These are phyloP conservation scores for Tretioscincus oriximinensis DNA, from an alignment of 2,113 vertebrate genomes.

Conservation along the genomic window DNA sequence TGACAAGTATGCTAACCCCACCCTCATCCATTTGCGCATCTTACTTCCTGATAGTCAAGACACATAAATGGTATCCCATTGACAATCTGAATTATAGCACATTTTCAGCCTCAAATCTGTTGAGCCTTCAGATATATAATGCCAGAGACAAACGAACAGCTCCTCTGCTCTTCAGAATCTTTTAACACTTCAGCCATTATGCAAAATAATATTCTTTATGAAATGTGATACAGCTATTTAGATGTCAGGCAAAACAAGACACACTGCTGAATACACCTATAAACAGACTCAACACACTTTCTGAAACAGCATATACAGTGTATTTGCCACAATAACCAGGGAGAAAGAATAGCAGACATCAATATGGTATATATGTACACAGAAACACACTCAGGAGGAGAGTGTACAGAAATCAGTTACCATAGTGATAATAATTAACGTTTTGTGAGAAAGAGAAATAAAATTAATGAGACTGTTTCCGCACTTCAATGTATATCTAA, in stretches of 20 bases:
- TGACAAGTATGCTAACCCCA: conserved; percentile 7
- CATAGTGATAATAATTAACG: too few species aligned
- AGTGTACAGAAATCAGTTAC: too few species aligned
- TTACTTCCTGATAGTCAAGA: conserved; percentile 33
- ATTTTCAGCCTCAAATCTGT: conserved; percentile 10
- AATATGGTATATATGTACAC: too few species aligned
- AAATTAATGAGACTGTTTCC: too few species aligned
- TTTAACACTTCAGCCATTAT: conserved; percentile 39
- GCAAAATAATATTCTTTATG: conserved; percentile 50
- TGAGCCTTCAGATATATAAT: conserved; percentile 26
- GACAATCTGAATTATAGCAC: conserved; percentile 15
- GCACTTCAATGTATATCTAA: too few species aligned
- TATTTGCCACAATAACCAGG: too few species aligned
- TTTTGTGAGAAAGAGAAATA: too few species aligned
- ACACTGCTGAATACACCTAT: background rate
- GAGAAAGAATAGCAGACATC: too few species aligned
- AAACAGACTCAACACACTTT: conserved; percentile 32
- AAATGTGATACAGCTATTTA: conserved; percentile 53
- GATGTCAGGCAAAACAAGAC: conserved; percentile 46
- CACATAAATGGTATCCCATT: conserved; percentile 28
- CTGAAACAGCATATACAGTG: conserved; percentile 36
- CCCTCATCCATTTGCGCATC: conserved; percentile 6
- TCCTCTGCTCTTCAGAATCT: conserved; percentile 37
- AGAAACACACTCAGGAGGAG: too few species aligned
- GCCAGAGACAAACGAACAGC: conserved; percentile 26